Evolutionary conservation across 2,113 vertebrate genomes (phyloP).

Genomic region (Columba janthina): DNA sequence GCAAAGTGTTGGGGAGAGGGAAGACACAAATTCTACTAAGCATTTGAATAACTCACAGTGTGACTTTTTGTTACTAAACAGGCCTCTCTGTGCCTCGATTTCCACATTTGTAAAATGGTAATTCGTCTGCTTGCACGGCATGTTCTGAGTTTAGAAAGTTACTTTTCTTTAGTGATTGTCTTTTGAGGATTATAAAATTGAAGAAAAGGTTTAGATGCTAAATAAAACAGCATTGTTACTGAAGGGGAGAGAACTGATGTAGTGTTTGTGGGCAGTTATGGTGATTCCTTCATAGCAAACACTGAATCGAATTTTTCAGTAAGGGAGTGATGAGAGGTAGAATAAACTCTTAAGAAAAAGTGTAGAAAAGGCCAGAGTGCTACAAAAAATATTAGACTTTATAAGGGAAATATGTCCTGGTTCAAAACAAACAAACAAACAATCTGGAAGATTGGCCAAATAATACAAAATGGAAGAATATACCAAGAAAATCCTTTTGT

Average conservation of each 20-base stretch:
- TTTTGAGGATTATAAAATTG: neutral
- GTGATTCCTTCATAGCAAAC: neutral
- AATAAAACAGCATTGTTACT: neutral
- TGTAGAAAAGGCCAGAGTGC: neutral
- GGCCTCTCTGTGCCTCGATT: neutral
- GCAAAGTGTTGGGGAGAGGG: neutral
- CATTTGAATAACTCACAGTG: fast-evolving
- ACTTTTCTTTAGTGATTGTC: neutral
- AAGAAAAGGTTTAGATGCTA: neutral
- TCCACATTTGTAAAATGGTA: neutral
- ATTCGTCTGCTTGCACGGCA: neutral
- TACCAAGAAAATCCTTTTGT: neutral
- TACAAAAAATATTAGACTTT: neutral
- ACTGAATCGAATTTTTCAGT: neutral
- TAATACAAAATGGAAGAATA: neutral
- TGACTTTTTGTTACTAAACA: neutral
- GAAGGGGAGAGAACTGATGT: neutral
- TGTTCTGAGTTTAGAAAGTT: neutral
- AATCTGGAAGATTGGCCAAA: neutral
- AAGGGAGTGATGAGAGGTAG: neutral
- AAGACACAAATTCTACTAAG: neutral
- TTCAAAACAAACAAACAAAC: neutral
- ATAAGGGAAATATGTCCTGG: neutral
- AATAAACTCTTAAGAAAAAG: neutral
- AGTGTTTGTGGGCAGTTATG: neutral